These are phyloP conservation scores for Athene cunicularia DNA, from an alignment of 2,113 vertebrate genomes.

Conservation along the genomic window DNA sequence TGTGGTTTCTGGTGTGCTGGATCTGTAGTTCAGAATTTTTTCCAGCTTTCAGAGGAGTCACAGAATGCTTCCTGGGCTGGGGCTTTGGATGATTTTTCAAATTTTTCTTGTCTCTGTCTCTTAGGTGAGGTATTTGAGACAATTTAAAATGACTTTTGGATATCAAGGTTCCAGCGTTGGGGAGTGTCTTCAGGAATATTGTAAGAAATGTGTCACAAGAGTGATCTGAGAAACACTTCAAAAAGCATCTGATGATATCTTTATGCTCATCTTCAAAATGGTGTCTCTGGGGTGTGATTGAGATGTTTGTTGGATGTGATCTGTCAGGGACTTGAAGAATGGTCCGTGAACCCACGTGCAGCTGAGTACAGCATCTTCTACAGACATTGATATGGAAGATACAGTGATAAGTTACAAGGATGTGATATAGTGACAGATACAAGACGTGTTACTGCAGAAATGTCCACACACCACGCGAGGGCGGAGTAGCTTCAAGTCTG, in stretches of 20 bases:
- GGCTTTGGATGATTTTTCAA: not conserved
- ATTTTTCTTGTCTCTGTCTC: not conserved
- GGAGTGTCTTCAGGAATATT: not conserved
- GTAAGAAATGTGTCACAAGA: not conserved
- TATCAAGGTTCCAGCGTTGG: not conserved
- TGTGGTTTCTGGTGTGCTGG: not conserved
- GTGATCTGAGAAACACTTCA: not conserved
- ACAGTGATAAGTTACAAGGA: not conserved
- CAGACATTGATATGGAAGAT: not conserved
- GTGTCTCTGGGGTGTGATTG: not conserved
- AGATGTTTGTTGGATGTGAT: not conserved
- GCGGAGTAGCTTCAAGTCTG: conserved; percentile 14
- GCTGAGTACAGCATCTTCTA: not conserved
- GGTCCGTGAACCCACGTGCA: fast-evolving
- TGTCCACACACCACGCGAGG: not conserved
- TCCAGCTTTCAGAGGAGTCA: not conserved
- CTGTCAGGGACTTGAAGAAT: not conserved
- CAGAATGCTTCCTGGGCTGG: not conserved
- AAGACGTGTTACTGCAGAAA: not conserved
- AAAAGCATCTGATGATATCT: not conserved
- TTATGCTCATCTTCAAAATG: not conserved
- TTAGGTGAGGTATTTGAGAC: not conserved
- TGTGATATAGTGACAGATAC: not conserved
- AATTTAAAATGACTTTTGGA: not conserved
- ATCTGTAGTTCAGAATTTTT: not conserved